A percentile compares a stretch with the other conserved stretches of the same genome.
phyloP scores from a whole-genome alignment of 2,797 vertebrate species.

The Pyrrhura leucotis region DNA sequence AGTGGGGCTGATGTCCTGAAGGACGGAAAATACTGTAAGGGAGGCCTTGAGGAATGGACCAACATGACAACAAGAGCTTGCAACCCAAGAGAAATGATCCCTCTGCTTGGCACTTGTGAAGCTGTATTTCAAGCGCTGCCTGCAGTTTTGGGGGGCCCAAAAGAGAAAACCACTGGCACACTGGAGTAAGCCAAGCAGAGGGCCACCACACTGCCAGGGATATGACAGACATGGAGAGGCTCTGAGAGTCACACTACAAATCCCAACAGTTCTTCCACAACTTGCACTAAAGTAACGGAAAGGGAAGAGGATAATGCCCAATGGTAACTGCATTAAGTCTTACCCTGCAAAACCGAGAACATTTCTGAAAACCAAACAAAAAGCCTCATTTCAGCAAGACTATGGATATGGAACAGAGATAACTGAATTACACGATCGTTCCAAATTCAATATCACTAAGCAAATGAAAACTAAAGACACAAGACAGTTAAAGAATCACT shows the following conservation, averaged over 20 bases:
- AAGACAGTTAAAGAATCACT: slow-evolving; percentile 1
- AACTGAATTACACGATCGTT: slow-evolving; percentile 14
- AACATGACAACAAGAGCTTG: accelerated
- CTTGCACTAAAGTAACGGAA: neutral
- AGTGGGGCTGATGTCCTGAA: accelerated
- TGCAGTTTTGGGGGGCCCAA: neutral
- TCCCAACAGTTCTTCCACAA: neutral
- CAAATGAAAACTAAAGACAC: neutral
- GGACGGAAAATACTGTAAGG: neutral
- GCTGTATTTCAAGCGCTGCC: accelerated
- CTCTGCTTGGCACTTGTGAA: neutral
- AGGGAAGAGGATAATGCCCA: neutral
- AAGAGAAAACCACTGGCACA: neutral
- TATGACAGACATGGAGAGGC: accelerated
- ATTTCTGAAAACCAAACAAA: neutral
- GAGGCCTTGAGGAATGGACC: neutral
- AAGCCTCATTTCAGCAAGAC: neutral
- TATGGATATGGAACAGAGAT: neutral
- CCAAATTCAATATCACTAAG: neutral
- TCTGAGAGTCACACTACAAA: neutral
- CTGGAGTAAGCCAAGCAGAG: neutral
- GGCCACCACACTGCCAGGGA: accelerated
- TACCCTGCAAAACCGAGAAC: neutral
- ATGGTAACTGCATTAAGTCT: neutral
- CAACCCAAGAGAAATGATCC: neutral